Conservation (phyloP, 2,113 vertebrate species). For the Mormyrus iriodes region DNA sequence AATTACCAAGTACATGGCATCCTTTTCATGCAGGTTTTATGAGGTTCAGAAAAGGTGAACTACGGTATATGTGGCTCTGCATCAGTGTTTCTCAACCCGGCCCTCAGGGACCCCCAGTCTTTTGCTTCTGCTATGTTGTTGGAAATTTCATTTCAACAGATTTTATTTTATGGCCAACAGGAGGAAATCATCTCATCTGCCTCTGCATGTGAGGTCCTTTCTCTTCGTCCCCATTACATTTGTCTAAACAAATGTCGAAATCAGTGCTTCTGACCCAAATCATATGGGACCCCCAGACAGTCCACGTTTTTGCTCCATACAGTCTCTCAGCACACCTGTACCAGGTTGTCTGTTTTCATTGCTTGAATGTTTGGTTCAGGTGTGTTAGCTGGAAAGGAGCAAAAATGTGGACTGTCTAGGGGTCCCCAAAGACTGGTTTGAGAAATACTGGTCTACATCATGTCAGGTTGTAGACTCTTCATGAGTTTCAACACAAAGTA, state of each 20-base stretch:
- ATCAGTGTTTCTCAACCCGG: neutral
- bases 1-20: neutral
- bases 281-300: neutral
- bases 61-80: neutral
- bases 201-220: neutral
- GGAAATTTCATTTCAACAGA: neutral
- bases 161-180: neutral
- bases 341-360: neutral
- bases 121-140: neutral
- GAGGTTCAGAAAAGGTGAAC: too few relatives aligned
- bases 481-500: neutral
- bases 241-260: neutral
- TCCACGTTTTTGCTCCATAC: neutral
- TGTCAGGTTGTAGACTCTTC: neutral
- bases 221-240: neutral
- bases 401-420: neutral
- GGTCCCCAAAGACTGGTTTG: neutral
- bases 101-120: neutral
- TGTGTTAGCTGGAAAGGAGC: neutral
- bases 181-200: neutral
- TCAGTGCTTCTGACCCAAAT: neutral
- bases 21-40: neutral
- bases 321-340: neutral
- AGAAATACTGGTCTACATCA: too few relatives aligned
- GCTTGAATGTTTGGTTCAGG: neutral